Evolutionary conservation across 2,113 vertebrate species (phyloP).

Genomic region (Bubo blakistoni): DNA sequence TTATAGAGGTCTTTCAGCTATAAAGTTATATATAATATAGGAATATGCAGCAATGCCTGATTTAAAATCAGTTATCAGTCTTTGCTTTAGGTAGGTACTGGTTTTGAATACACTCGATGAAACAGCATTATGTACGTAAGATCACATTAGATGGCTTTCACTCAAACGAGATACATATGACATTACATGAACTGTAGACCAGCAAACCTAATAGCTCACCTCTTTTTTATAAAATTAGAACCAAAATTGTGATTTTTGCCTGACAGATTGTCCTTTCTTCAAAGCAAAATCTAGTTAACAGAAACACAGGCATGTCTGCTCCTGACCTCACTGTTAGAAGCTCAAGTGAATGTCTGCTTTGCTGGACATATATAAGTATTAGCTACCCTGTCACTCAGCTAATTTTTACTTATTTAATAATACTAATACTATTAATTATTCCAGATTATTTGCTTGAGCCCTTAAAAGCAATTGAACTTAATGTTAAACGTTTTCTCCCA

Average conservation of each 20-base stretch:
- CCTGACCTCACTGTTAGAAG: background rate
- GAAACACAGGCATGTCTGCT: slow-evolving; percentile 17
- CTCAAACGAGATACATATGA: background rate
- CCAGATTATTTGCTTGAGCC: background rate
- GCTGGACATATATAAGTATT: background rate
- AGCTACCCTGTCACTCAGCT: background rate
- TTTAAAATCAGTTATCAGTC: background rate
- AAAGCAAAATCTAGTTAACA: slow-evolving; percentile 27
- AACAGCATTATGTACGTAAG: background rate
- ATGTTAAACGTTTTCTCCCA: background rate
- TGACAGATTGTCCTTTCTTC: slow-evolving; percentile 13
- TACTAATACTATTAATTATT: background rate
- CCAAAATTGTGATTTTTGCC: slow-evolving; percentile 21
- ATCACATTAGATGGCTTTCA: background rate
- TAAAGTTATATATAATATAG: background rate
- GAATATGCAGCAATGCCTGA: background rate
- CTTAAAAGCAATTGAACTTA: background rate
- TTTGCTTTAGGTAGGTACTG: background rate
- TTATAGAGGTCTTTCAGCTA: background rate
- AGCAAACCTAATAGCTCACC: background rate
- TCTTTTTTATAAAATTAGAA: slow-evolving; percentile 42
- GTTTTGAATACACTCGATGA: background rate
- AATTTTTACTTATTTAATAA: background rate
- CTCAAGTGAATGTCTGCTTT: background rate
- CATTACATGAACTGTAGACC: background rate